A percentile compares a stretch with the other conserved stretches of the same genome.
These are phyloP conservation scores for Semnopithecus entellus DNA, from an alignment of 2,113 vertebrate species.

Conservation along the genomic window DNA sequence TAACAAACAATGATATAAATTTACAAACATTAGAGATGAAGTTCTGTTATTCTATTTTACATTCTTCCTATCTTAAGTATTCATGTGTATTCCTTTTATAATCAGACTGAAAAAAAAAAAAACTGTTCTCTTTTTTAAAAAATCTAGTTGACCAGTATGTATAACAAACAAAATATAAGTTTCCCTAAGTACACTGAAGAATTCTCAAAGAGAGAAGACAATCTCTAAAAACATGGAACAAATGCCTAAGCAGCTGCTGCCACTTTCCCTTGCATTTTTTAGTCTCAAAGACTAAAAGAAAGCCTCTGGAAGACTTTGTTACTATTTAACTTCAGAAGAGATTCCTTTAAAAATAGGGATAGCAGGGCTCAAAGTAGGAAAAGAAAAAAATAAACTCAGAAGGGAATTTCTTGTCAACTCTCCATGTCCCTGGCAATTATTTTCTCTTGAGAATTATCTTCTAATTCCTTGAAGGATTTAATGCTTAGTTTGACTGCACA, in stretches of 20 bases:
- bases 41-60: neutral
- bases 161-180: slow-evolving; percentile 6
- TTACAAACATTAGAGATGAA: neutral
- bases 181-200: neutral
- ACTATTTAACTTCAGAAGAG: neutral
- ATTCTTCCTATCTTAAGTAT: slow-evolving; percentile 4
- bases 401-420: neutral
- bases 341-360: neutral
- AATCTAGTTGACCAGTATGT: neutral
- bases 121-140: neutral
- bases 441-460: slow-evolving; percentile 22
- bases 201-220: neutral
- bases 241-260: neutral
- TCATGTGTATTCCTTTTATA: neutral
- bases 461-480: neutral
- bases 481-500: neutral
- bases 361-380: neutral
- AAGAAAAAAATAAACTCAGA: neutral
- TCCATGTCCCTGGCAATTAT: neutral
- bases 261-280: neutral
- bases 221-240: neutral
- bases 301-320: neutral
- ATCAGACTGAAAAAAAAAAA: neutral
- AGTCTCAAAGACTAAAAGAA: neutral
- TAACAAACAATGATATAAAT: neutral